Evolutionary conservation across 1,140 invertebrate genomes (phyloP).

Genomic region (Diachasma alloeum): DNA sequence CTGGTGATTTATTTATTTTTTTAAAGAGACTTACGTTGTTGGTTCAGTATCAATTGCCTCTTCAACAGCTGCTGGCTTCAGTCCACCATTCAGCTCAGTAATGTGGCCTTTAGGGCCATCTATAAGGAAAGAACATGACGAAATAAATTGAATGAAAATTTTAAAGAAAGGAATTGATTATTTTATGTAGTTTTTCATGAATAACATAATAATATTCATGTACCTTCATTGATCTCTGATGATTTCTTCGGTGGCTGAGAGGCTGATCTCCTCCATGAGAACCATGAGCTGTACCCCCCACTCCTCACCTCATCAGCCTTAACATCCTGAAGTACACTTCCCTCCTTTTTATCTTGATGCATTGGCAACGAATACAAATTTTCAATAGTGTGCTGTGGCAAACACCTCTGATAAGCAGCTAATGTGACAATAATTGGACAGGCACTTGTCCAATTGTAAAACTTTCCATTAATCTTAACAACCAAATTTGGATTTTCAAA

Average conservation of each 20-base stretch:
- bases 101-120: neutral
- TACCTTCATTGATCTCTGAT: constrained; percentile 36
- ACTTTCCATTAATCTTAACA: constrained; percentile 86
- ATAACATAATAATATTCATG: too few relatives aligned
- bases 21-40: too few relatives aligned
- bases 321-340: constrained; percentile 26
- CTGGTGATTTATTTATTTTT: too few relatives aligned
- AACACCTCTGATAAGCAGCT: constrained; percentile 82
- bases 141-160: too few relatives aligned
- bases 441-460: constrained; percentile 88
- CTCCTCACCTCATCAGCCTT: constrained; percentile 53
- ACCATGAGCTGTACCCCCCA: constrained; percentile 67
- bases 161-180: too few relatives aligned
- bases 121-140: constrained; percentile 21
- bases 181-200: too few relatives aligned
- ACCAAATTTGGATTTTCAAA: constrained; percentile 87
- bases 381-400: constrained; percentile 68
- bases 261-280: constrained; percentile 67
- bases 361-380: constrained; percentile 59
- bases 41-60: neutral
- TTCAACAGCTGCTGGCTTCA: neutral
- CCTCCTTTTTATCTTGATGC: constrained; percentile 51
- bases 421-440: constrained; percentile 87
- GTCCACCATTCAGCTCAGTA: neutral
- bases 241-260: constrained; percentile 54